Evolutionary conservation across 2,113 vertebrate species (phyloP), one percentile per base, ranked within the genome.

Genomic region (Thalassoma bifasciatum): DNA sequence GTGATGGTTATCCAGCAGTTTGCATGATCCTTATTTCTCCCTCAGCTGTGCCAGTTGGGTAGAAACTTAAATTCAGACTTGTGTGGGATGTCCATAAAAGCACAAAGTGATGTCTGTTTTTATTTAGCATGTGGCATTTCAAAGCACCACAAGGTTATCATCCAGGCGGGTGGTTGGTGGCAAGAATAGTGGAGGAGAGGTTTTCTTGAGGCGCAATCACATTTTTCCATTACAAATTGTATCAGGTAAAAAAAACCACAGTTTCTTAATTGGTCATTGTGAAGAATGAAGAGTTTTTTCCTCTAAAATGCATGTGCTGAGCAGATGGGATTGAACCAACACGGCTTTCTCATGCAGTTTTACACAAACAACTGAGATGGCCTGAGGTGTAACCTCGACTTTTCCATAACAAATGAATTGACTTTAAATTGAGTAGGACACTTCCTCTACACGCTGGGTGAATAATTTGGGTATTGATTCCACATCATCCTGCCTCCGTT

Each of bases 171-270:
- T 84, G 90, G 90, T 72, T 81, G 66, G 57, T 56, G 53, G 14
- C 14, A 78, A 72, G 77, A 46, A 40, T 40, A 72, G 79, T 66
- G 58, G 46, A 70, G 75, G 65, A 85, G 17, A 34, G 40, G 17
- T 40, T 85, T 72, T 78, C 78, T 69, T 19, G 44, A 83, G 84
- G 77, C 70, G 2, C 47, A 50, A 53, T 66, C 58, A 26, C 46
- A 54, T 86, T n/a, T 89, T 91, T 88, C 89, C 89, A 86, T 90
- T 89, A 82, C 86, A 84, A 79, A 83, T 68, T 49, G 77, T 59
- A 61, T 91, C 76, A 90, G 86, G 81, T 87, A 40, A 79, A 82
- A 86, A 74, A 87, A 73, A n/a, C n/a, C 74, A 72, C 24, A 62
- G 79, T 74, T 76, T 69, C 57, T 64, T 82, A 91, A 90, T 90